These are phyloP conservation scores for Hipparchia semele DNA, from an alignment of 2,888 invertebrate genomes.

Conservation along the genomic window DNA sequence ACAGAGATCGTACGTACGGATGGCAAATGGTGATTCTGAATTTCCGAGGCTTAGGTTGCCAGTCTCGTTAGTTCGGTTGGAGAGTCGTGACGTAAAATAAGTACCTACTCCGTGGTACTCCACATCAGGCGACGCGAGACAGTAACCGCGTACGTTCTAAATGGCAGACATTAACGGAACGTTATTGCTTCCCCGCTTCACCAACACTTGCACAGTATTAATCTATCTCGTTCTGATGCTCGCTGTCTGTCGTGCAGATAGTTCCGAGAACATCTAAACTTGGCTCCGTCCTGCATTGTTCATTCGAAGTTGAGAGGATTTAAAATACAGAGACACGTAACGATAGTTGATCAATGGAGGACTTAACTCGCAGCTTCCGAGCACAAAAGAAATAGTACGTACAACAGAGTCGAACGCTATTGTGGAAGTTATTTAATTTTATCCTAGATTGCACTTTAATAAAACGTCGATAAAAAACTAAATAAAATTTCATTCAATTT, in stretches of 20 bases:
- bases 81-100: slow-evolving; percentile 60
- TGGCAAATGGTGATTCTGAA: slow-evolving; percentile 70
- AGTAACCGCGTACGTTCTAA: slow-evolving; percentile 73
- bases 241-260: slow-evolving; percentile 57
- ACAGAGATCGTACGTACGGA: slow-evolving; percentile 60
- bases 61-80: slow-evolving; percentile 60
- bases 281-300: slow-evolving; percentile 48
- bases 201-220: slow-evolving; percentile 74
- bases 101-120: slow-evolving; percentile 57
- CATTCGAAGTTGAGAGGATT: slow-evolving; percentile 40
- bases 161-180: slow-evolving; percentile 77
- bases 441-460: slow-evolving; percentile 42
- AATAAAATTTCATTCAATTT: slow-evolving; percentile 49
- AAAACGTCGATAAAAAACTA: slow-evolving; percentile 38
- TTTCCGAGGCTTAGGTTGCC: slow-evolving; percentile 61
- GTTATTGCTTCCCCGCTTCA: slow-evolving; percentile 76
- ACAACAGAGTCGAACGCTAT: slow-evolving; percentile 20
- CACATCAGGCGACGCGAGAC: slow-evolving; percentile 64
- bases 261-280: slow-evolving; percentile 60
- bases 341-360: slow-evolving; percentile 37
- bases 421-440: slow-evolving; percentile 34
- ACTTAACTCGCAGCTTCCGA: slow-evolving; percentile 27
- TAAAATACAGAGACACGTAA: slow-evolving; percentile 32
- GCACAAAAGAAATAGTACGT: slow-evolving; percentile 25
- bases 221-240: slow-evolving; percentile 68